phyloP scores from a whole-genome alignment of 2,113 vertebrate genomes.

The Rallus limicola region DNA sequence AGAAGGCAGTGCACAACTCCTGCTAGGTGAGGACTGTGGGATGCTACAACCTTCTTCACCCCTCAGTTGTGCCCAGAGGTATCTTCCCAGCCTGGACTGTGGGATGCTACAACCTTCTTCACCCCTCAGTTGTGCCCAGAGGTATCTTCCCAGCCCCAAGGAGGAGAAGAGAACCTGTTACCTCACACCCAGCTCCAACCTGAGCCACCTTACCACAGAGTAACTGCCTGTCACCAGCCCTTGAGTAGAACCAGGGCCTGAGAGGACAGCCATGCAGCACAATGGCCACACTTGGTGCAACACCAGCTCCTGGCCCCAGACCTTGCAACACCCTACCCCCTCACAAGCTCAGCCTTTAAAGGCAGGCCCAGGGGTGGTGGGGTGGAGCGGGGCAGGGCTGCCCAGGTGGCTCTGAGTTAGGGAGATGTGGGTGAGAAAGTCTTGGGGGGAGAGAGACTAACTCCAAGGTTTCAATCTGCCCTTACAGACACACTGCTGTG shows the following conservation, averaged over 20 bases:
- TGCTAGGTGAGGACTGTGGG: not conserved
- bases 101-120: not conserved
- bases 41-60: not conserved
- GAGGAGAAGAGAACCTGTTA: not conserved
- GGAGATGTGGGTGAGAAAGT: not conserved
- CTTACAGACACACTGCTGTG: fast-evolving
- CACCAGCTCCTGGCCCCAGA: not conserved
- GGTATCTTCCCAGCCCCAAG: not conserved
- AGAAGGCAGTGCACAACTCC: not conserved
- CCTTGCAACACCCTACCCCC: not conserved
- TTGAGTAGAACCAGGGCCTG: not conserved
- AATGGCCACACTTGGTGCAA: fast-evolving
- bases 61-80: not conserved
- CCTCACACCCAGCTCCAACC: not conserved
- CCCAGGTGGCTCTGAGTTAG: not conserved
- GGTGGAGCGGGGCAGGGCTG: not conserved
- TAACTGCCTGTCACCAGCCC: not conserved
- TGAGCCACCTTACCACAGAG: not conserved
- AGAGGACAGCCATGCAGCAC: not conserved
- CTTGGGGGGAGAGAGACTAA: not conserved
- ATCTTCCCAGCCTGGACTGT: not conserved
- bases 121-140: not conserved
- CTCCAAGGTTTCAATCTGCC: not conserved
- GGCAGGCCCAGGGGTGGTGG: not conserved
- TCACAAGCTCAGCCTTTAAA: not conserved